phyloP scores from a whole-genome alignment of 2,113 vertebrate species.

The Percopsis transmontana region DNA sequence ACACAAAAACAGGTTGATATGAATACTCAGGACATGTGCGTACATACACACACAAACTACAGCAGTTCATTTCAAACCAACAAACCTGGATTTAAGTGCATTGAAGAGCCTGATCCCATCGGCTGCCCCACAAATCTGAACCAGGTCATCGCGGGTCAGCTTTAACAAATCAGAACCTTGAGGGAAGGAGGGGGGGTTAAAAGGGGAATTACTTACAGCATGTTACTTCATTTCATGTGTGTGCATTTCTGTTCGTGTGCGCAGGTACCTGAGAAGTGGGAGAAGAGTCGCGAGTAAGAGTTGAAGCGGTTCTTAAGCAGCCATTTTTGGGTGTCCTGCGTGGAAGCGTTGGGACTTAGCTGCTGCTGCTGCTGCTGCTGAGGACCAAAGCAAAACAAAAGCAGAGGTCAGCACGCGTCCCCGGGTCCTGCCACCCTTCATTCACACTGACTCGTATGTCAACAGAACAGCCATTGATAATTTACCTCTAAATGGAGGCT shows the following conservation, averaged over 20 bases:
- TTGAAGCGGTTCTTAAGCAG: conserved; percentile 91
- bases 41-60: background rate
- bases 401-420: background rate
- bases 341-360: conserved; percentile 88
- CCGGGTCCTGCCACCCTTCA: background rate
- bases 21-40: background rate
- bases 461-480: no score
- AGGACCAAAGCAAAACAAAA: conserved; percentile 1
- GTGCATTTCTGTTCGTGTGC: background rate
- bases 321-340: conserved; percentile 93
- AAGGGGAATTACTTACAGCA: background rate
- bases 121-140: conserved; percentile 93
- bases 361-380: conserved; percentile 71
- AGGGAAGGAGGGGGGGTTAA: background rate
- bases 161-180: conserved; percentile 95
- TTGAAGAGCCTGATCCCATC: conserved; percentile 95
- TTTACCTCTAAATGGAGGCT: background rate
- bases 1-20: background rate
- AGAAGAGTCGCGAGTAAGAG: conserved; percentile 88
- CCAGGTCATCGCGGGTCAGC: conserved; percentile 90
- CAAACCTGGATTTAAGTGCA: conserved; percentile 91
- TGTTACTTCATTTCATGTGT: background rate
- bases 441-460: background rate
- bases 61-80: background rate
- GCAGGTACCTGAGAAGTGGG: conserved; percentile 91